Evolutionary conservation across 2,113 vertebrate genomes (phyloP), one percentile per base, ranked within the genome.

Genomic region (Symphodus melops): DNA sequence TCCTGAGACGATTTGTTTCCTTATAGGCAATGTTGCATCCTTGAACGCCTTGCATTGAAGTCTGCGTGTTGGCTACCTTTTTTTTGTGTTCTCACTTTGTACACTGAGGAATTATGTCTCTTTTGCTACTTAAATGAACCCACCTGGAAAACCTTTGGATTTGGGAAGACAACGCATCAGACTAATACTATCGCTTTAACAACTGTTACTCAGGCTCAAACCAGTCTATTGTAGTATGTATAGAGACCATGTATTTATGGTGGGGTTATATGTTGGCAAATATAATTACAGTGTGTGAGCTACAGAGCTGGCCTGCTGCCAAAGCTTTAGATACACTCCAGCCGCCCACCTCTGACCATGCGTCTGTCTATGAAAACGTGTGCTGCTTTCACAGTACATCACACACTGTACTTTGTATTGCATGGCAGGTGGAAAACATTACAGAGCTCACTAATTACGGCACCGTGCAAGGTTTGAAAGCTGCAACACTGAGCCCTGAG

Each of bases 231-330:
- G 67, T 86, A 80, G 82, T 82, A 49, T 52, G 53, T 84, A 88
- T 87, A 89, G 79, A 61, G 55, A 75, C 64, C 77, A 73, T 72
- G 63, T 88, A 77, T 86, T 86, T 82, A 80, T 72, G 70, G 61
- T 28, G 16, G 65, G 67, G 66, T 71, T 85, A 82, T 88, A 68
- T 83, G 71, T 85, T 90, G 75, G 84, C 86, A 88, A 89, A 91
- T 86, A 85, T 76, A 90, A 90, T 92, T 91, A 91, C 72, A 79
- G 83, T 77, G 68, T 70, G 85, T 85, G 85, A 86, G 84, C 79
- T 75, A 62, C 74, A 75, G 75, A 66, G 53, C 77, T 92, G 91
- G 88, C 83, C 41, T 21, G 56, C 75, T 81, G 90, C 91, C 91
- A 91, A 78, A 77, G 66, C 77, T 48, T 69, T 39, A 70, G 81